A percentile compares a stretch with the other conserved stretches of the same genome.
phyloP scores from a whole-genome alignment of 1,140 invertebrate genomes.

The Trinorchestia longiramus region DNA sequence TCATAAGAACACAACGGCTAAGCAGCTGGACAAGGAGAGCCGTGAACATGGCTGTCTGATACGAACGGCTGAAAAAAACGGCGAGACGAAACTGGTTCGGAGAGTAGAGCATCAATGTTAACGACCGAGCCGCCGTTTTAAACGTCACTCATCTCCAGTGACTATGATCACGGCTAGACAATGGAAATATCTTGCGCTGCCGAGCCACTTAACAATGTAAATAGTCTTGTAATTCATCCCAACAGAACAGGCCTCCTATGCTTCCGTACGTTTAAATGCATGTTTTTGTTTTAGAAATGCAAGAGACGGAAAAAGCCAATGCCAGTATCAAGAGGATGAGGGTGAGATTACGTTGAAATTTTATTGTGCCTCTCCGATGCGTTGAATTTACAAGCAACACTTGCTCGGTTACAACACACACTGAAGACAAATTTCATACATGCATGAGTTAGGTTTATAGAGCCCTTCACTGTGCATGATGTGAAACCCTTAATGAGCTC shows the following conservation, averaged over 20 bases:
- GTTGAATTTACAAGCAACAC: not conserved
- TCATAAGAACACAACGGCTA: not conserved
- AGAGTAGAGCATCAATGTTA: not conserved
- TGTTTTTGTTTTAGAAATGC: not conserved
- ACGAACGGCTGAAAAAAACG: not conserved
- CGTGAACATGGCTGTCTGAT: not conserved
- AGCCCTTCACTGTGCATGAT: not conserved
- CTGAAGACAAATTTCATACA: not conserved
- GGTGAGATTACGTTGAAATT: too few relatives aligned
- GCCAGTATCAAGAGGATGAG: not conserved
- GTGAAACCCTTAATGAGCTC: not conserved
- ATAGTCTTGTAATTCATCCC: not conserved
- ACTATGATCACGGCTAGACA: not conserved
- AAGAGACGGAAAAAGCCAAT: not conserved
- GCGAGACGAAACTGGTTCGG: not conserved
- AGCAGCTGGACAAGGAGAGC: not conserved
- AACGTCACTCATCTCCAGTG: not conserved
- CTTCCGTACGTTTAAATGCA: not conserved
- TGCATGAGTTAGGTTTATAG: not conserved
- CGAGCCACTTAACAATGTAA: not conserved
- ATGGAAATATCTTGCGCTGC: not conserved
- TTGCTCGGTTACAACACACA: not conserved
- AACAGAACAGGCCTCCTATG: not conserved
- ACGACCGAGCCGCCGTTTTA: not conserved
- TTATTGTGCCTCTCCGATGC: not conserved